phyloP scores from a whole-genome alignment of 2,888 invertebrate species.

The Brassicogethes aeneus region DNA sequence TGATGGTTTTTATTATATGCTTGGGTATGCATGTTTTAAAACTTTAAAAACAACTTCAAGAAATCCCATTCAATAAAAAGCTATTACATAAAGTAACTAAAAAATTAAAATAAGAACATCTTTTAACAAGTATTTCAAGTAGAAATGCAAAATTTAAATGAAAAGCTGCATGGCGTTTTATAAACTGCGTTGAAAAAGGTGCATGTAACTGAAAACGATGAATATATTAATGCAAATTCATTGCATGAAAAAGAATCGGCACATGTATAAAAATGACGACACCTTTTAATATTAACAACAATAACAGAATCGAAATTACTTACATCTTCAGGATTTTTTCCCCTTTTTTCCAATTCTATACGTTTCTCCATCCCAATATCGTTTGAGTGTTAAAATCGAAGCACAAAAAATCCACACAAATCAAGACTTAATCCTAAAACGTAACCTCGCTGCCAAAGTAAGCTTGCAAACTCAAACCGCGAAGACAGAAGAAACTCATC shows the following conservation, averaged over 20 bases:
- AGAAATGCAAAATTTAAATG: too few relatives aligned
- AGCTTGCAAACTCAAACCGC: constrained; percentile 9
- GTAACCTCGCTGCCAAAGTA: constrained; percentile 24
- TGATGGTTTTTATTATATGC: too few relatives aligned
- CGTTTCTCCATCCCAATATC: constrained; percentile 75
- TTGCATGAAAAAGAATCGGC: constrained; percentile 8
- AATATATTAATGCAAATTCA: too few relatives aligned
- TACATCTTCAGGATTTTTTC: constrained; percentile 84
- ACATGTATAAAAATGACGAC: constrained; percentile 22
- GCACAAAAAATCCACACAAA: constrained; percentile 15
- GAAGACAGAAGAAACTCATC: constrained; percentile 26
- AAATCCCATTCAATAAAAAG: too few relatives aligned
- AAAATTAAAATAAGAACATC: too few relatives aligned
- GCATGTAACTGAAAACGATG: too few relatives aligned
- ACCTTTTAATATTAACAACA: constrained; percentile 14
- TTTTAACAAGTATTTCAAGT: too few relatives aligned
- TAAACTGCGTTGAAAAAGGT: too few relatives aligned
- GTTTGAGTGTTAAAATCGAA: constrained; percentile 13
- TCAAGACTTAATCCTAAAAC: constrained; percentile 15
- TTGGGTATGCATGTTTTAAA: too few relatives aligned
- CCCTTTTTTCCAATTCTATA: constrained; percentile 89
- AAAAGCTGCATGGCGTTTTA: too few relatives aligned
- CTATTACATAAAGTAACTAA: too few relatives aligned
- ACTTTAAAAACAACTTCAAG: too few relatives aligned
- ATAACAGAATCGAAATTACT: constrained; percentile 36